Evolutionary conservation across 2,797 vertebrate genomes (phyloP), one percentile per base, ranked within the genome.

Genomic region (Sebastes kiyomatsui): DNA sequence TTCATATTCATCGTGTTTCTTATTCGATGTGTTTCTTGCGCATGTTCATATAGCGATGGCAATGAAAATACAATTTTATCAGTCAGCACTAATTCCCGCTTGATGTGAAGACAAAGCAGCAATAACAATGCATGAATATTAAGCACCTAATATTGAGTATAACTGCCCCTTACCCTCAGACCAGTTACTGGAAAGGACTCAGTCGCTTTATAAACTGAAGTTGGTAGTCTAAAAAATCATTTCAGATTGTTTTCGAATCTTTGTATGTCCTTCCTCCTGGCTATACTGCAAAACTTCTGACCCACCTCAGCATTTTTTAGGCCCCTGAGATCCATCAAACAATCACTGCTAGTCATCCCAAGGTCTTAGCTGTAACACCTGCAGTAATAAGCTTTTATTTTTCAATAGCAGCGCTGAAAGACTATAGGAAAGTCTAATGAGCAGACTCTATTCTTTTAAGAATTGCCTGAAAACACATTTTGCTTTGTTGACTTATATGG

Each of bases 191-290:
- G 22, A 10, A 30, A 3, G 22, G 16, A 79, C 52, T 71, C 55
- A 38, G 9, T 11, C 8, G 33, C 65, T 54, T 27, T n/a, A 8
- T 23, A 14, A 55, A 46, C 3, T 49, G 1, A 54, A 16, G 6
- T 6, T 38, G 25, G 12, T n/a, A 0, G 4, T 70, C 14, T 7
- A 8, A 58, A 59, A 54, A 55, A 38, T 16, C 0, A 49, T 56
- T 23, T 70, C 22, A 59, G 23, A 55, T 68, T 55, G 49, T 71
- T 30, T 65, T 52, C 2, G 14, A 4, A 61, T 65, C 14, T 20
- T 35, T 62, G 55, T 35, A 12, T 30, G 28, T 49, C 65, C 78
- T 79, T 46, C 20, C 80, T 73, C 22, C n/a, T 61, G 74, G 86
- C 62, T 64, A 6, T 70, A 18, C 62, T 81, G 79, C 28, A 67